Conservation (phyloP, 2,797 vertebrate species). For the Myiotriccus ornatus region DNA sequence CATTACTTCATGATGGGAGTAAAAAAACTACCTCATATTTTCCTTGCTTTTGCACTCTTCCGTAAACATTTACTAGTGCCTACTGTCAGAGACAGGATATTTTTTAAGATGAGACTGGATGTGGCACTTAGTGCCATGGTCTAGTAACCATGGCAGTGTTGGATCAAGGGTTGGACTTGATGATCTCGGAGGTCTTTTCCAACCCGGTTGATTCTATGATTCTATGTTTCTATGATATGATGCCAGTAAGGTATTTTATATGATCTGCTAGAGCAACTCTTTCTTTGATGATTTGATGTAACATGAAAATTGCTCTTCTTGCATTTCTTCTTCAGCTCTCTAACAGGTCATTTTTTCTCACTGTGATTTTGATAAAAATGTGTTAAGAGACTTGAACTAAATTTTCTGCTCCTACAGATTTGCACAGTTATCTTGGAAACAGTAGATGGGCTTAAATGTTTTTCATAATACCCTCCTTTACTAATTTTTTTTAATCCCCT, state of each 20-base stretch:
- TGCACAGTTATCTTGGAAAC: background rate
- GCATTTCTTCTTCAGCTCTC: background rate
- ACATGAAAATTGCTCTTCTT: background rate
- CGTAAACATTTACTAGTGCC: background rate
- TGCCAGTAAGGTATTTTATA: background rate
- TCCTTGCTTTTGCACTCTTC: background rate
- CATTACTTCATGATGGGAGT: background rate
- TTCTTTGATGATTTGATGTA: background rate
- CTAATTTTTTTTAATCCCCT: background rate
- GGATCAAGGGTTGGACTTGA: too few species aligned
- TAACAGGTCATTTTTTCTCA: background rate
- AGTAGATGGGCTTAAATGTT: background rate
- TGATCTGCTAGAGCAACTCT: background rate
- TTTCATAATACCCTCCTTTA: background rate
- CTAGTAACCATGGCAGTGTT: too few species aligned
- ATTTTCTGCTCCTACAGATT: background rate
- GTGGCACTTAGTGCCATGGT: too few species aligned
- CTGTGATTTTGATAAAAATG: background rate
- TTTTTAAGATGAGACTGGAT: too few species aligned
- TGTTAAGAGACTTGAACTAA: background rate
- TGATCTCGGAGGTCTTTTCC: too few species aligned
- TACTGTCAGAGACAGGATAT: background rate
- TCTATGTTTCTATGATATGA: background rate
- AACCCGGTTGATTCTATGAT: too few species aligned
- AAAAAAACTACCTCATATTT: background rate